Conservation (phyloP, 1,140 invertebrate species). For the Drosophila truncata region DNA sequence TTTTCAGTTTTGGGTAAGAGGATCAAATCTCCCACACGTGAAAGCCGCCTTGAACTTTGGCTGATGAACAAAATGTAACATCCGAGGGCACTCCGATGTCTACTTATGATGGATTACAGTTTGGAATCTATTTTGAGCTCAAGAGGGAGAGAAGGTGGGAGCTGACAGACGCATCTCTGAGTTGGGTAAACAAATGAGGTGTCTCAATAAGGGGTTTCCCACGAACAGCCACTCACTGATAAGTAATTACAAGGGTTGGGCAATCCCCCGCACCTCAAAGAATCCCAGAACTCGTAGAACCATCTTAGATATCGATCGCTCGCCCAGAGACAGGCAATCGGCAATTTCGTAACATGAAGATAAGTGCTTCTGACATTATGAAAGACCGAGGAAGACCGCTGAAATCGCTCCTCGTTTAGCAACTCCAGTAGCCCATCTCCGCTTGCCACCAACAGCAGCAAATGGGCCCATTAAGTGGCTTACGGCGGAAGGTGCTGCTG, state of each 20-base stretch:
- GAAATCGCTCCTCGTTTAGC: slow-evolving; percentile 2
- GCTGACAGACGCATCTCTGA: slow-evolving; percentile 13
- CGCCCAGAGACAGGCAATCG: slow-evolving; percentile 4
- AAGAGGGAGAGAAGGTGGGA: neutral
- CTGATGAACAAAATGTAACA: neutral
- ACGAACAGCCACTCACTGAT: slow-evolving; percentile 16
- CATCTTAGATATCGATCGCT: slow-evolving; percentile 4
- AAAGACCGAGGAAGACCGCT: neutral
- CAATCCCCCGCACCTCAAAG: neutral
- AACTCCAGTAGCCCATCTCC: slow-evolving; percentile 50
- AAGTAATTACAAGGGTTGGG: slow-evolving; percentile 4
- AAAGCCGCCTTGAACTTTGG: slow-evolving; percentile 56
- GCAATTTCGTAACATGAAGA: neutral
- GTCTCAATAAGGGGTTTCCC: slow-evolving; percentile 11
- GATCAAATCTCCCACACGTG: slow-evolving; percentile 26
- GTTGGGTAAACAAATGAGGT: slow-evolving; percentile 17
- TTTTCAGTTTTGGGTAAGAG: slow-evolving; percentile 33
- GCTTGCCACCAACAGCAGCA: slow-evolving; percentile 22
- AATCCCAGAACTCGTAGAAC: neutral
- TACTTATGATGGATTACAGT: slow-evolving; percentile 63
- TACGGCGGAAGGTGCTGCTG: slow-evolving; percentile 11
- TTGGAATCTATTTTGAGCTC: slow-evolving; percentile 6
- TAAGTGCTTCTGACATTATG: slow-evolving; percentile 13
- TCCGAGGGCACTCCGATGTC: slow-evolving; percentile 14
- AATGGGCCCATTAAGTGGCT: slow-evolving; percentile 55